Evolutionary conservation across 2,113 vertebrate species (phyloP).

Genomic region (Cyanoderma ruficeps): DNA sequence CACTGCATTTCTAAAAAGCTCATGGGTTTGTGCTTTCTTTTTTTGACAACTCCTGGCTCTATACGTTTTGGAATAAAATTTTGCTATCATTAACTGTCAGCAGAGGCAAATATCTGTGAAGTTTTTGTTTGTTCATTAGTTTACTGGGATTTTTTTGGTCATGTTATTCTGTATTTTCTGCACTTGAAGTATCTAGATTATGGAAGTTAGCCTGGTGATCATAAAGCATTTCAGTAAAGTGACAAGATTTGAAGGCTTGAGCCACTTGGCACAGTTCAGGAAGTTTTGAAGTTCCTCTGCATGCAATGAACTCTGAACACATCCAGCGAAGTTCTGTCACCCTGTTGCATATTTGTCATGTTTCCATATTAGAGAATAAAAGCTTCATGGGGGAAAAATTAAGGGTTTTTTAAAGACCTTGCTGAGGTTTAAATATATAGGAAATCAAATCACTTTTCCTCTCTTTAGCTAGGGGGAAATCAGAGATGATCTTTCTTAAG

Average conservation of each 20-base stretch:
- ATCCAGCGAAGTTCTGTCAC: constrained; percentile 30
- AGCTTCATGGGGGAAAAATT: neutral
- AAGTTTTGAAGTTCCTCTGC: constrained; percentile 50
- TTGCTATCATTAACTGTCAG: neutral
- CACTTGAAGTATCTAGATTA: neutral
- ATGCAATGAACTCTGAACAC: neutral
- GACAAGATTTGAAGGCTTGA: constrained; percentile 29
- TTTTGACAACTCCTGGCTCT: neutral
- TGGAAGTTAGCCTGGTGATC: constrained; percentile 2
- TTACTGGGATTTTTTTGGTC: neutral
- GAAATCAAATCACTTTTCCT: neutral
- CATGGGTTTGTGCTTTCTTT: neutral
- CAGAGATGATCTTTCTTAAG: neutral
- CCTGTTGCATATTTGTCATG: neutral
- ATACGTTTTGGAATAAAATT: neutral
- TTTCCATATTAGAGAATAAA: neutral
- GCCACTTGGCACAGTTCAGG: neutral
- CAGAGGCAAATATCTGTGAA: neutral
- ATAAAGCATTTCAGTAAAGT: neutral
- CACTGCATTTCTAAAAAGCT: neutral
- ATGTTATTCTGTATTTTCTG: neutral
- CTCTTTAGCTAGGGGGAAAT: neutral
- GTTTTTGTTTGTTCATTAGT: neutral
- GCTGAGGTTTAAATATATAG: neutral
- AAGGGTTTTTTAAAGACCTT: constrained; percentile 13